Evolutionary conservation across 2,113 vertebrate genomes (phyloP).

Genomic region (Laticauda laticaudata): DNA sequence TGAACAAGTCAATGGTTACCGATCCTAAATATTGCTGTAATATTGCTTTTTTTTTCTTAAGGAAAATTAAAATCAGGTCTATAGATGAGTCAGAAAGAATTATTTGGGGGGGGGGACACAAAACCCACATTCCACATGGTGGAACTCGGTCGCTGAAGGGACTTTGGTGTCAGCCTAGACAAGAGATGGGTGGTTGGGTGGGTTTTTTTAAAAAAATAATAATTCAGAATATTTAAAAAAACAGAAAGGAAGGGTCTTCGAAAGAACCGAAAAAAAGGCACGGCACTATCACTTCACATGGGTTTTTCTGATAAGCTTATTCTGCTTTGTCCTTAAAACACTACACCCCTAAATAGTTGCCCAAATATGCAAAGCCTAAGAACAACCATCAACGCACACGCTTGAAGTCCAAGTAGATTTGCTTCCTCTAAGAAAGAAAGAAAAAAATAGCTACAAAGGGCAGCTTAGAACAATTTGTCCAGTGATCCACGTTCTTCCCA

Average conservation of each 20-base stretch:
- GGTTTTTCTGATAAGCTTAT: constrained; percentile 63
- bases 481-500: constrained; percentile 9
- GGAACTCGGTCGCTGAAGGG: constrained; percentile 85
- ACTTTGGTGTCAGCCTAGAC: constrained; percentile 91
- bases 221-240: constrained; percentile 60
- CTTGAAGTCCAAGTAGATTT: constrained; percentile 64
- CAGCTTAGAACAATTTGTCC: constrained; percentile 51
- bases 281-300: constrained; percentile 85
- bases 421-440: constrained; percentile 26
- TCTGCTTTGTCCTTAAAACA: constrained; percentile 65
- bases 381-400: constrained; percentile 68
- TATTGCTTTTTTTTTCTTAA: constrained; percentile 60
- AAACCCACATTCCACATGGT: constrained; percentile 81
- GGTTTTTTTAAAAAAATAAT: constrained; percentile 59
- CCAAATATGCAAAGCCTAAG: constrained; percentile 80
- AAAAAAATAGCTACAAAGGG: constrained; percentile 29
- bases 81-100: constrained; percentile 45
- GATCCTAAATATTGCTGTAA: constrained; percentile 92
- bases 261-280: constrained; percentile 82
- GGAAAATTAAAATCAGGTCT: constrained; percentile 64
- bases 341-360: constrained; percentile 77
- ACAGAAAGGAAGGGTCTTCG: constrained; percentile 50
- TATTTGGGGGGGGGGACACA: constrained; percentile 13
- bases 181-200: constrained; percentile 70
- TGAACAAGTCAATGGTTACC: constrained; percentile 49